Evolutionary conservation across 2,113 vertebrate genomes (phyloP), one percentile per base, ranked within the genome.

Genomic region (Saccopteryx bilineata): DNA sequence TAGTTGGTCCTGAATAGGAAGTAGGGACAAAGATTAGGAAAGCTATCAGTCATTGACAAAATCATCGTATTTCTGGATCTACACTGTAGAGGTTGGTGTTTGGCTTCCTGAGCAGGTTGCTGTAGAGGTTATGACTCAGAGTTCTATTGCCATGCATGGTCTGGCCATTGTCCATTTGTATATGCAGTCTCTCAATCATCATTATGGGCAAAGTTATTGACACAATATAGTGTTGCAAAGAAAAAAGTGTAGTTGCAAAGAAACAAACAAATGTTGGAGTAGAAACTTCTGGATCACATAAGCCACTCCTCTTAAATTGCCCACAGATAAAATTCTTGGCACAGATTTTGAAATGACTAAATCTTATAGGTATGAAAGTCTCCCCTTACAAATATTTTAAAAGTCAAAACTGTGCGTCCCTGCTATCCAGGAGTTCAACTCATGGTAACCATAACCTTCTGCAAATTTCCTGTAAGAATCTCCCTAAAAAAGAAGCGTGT

Each of bases 351-450:
- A 78, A 52, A 60, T 69, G 19, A 83, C 56, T 74, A 91, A 91
- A 69, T 65, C 24, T 60, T 23, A 7, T 52, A 33, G 80, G 66
- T 52, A 18, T 46, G 33, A 86, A 92, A 89, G n/a, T n/a, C 75
- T 86, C 65, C 26, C 58, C 50, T 17, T 74, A 54, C 87, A 94
- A 60, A 31, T 90, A 18, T 96, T 58, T 87, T 69, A 79, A 54
- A 86, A 18, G 17, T 76, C 52, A 75, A 39, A 15, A 19, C 3
- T 28, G 11, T 61, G 24, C 31, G 48, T 33, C 24, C 8, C 78
- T 65, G 50, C 31, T 9, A 18, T 52, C 3, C 7, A 31, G 11
- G 66, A 75, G 10, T 50, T 81, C 50, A 68, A 14, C 1, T 1
- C 13, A 18, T 1, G 2, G 1, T 78, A 66, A 66, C 1, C 28